A percentile compares a stretch with the other conserved stretches of the same genome.
Conservation (phyloP, 2,113 vertebrate species). For the Bettongia penicillata region DNA sequence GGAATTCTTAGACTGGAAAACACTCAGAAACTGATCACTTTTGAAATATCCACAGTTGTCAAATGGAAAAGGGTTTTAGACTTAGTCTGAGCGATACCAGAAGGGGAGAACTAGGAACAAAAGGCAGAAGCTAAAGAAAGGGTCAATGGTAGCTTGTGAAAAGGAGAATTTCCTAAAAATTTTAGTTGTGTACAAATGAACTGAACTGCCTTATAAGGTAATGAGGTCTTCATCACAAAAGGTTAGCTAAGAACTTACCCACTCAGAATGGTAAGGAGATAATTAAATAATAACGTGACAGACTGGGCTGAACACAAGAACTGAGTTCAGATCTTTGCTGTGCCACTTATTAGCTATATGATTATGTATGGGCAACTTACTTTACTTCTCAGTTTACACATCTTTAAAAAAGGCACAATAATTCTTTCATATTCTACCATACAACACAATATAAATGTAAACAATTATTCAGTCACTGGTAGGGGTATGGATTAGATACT, state of each 20-base stretch:
- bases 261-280: neutral
- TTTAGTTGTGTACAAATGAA: neutral
- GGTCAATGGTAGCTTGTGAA: neutral
- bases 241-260: constrained; percentile 1
- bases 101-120: neutral
- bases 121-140: neutral
- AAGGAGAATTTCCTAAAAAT: neutral
- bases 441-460: neutral
- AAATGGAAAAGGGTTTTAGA: neutral
- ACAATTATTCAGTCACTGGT: neutral
- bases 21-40: neutral
- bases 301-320: neutral
- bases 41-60: neutral
- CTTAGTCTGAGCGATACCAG: neutral
- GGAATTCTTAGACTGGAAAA: neutral
- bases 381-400: constrained; percentile 29
- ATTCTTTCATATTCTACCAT: neutral
- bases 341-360: neutral
- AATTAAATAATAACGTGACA: constrained; percentile 9
- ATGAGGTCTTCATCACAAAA: neutral
- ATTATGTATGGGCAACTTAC: neutral
- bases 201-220: neutral
- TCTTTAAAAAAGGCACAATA: neutral
- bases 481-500: neutral
- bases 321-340: constrained; percentile 25